Evolutionary conservation across 2,888 invertebrate genomes (phyloP), one percentile per base, ranked within the genome.

Genomic region (Ophion slaviceki): DNA sequence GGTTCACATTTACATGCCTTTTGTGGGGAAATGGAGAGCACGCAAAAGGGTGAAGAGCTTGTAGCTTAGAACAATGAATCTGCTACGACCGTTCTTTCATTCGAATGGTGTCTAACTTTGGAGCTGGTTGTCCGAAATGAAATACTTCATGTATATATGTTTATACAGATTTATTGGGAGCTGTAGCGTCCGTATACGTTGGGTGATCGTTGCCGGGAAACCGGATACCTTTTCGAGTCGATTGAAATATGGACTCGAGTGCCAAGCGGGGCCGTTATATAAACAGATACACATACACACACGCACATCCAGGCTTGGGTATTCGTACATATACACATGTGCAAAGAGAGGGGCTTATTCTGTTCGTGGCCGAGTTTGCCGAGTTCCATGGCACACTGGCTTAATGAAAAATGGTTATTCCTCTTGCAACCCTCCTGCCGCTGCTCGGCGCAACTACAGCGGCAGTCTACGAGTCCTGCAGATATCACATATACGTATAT

Each of bases 401-500:
- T 90, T 92, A 90, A 92, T 92, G 91, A 92, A 92, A 92, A 92
- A 92, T 91, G 90, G 90, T 90, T 90, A 91, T 90, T 89, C 88
- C 88, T 83, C 86, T 84, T 74, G 66, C 76, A 40, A 78, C 67
- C 84, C 74, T 72, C 62, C n/a, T 80, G 40, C 70, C 77, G 78
- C 36, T 75, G 68, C 40, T 53, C 71, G 68, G 68, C 70, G 28
- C 70, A 47, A 47, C 47, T 17, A 47, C 78, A 53, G 70, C 66
- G 72, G 20, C 76, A 68, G n/a, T 53, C 72, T 80, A 61, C 40
- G 80, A 61, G 47, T 20, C 61, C 53, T 62, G 61, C 40, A 83
- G 47, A 28, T 83, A 72, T 72, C 47, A 67, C 24, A 53, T 72
- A 59, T 66, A 72, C 64, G 70, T 79, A 57, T 70, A 81, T 71